Evolutionary conservation across 2,888 invertebrate genomes (phyloP).

Genomic region (Synergus japonicus): DNA sequence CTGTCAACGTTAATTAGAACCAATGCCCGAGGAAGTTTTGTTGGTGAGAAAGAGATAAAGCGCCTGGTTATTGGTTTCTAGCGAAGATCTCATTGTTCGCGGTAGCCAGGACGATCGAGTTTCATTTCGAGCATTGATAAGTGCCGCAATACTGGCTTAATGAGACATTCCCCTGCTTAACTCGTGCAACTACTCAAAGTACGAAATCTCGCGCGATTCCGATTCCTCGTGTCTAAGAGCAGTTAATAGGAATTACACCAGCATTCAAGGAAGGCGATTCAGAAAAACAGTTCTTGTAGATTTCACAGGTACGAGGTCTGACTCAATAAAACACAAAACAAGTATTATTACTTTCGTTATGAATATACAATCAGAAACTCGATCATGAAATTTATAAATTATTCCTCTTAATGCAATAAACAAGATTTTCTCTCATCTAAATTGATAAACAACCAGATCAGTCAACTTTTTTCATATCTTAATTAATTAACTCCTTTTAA

Average conservation of each 20-base stretch:
- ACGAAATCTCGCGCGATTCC: conserved; percentile 13
- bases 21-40: conserved; percentile 48
- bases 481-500: not conserved
- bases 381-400: not conserved
- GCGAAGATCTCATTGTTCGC: conserved; percentile 53
- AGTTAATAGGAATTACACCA: not conserved
- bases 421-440: not conserved
- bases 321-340: not conserved
- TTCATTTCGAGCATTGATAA: conserved; percentile 70
- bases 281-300: not conserved
- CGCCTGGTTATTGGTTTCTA: conserved; percentile 51
- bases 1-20: conserved; percentile 76
- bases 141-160: conserved; percentile 68
- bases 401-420: not conserved
- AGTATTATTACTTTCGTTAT: no score
- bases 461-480: not conserved
- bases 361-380: not conserved
- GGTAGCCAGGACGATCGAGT: conserved; percentile 61
- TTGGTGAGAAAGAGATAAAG: conserved; percentile 47
- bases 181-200: conserved; percentile 12
- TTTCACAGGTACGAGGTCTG: not conserved
- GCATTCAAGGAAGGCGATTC: not conserved
- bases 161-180: conserved; percentile 63
- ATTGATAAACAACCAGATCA: conserved; percentile 1
- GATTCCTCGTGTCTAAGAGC: not conserved